These are phyloP conservation scores for Abscondita cerata DNA, from an alignment of 2,888 invertebrate genomes.

Conservation along the genomic window DNA sequence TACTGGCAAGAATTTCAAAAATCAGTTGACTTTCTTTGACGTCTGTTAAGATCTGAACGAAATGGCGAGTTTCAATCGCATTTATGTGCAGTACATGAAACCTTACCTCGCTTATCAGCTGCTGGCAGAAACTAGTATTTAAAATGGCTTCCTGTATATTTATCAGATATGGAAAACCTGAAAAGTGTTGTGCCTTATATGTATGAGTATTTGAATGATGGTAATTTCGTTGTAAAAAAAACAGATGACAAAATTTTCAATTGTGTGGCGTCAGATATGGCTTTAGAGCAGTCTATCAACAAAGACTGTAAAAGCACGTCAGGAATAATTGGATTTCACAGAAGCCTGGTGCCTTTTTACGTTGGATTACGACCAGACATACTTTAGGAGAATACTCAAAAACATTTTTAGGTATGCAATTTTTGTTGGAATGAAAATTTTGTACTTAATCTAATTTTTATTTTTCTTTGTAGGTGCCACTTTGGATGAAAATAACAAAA, in stretches of 20 bases:
- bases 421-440: no score
- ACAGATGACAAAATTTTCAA: not conserved
- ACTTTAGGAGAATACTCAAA: not conserved
- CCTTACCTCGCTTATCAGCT: no score
- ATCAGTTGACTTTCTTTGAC: not conserved
- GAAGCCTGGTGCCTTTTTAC: not conserved
- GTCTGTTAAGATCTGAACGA: conserved; percentile 42
- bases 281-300: not conserved
- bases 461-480: no score
- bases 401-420: not conserved
- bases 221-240: conserved; percentile 11
- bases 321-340: not conserved
- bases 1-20: not conserved
- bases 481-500: not conserved
- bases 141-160: no score
- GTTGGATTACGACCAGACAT: not conserved
- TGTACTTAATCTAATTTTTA: no score
- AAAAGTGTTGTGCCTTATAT: not conserved
- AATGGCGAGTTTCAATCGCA: conserved; percentile 7
- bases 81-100: no score
- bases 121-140: no score
- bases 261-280: not conserved
- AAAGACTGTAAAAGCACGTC: not conserved
- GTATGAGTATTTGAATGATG: conserved; percentile 1
- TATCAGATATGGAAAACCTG: not conserved